Base-by-base conservation (phyloP, 2,797 vertebrate species). In the Neoniphon sammara region DNA sequence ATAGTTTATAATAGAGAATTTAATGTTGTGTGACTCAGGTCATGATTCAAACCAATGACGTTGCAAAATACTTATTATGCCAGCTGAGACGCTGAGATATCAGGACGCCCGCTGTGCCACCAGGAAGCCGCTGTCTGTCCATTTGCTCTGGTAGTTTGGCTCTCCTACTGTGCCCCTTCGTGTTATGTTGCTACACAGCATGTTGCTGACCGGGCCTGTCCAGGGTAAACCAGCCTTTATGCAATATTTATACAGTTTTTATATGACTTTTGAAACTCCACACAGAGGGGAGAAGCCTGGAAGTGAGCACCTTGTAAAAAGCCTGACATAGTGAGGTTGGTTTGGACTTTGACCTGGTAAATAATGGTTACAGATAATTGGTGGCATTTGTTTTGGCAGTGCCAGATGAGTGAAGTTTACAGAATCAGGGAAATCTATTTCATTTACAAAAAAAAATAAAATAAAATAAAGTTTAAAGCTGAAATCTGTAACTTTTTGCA, bases 311-410 rank as follows among this genome's bases (percentile, higher is more conserved):
- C 0, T 7, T 5, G 15, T 47, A n/a, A 20, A 61, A 70, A 53
- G 44, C 42, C 50, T n/a, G n/a, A 30, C 36, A 27, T 67, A 77
- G 54, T 56, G 18, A 58, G 55, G 34, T 70, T 34, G 39, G 5
- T 58, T 25, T 2, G 36, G 8, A 39, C 31, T 7, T 4, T 34
- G 31, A 34, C 36, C 8, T 30, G 21, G 58, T 57, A 65, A 49
- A 67, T 18, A 69, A 14, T 84, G 70, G 62, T 77, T 84, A 68
- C 49, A 78, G 34, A 44, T 36, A 47, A 12, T 1, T 52, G 63
- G 62, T 58, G 10, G 34, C 6, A 36, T 36, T 5, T 55, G 59
- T 52, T 36, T 21, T 17, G 7, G 0, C 17, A 55, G 59, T 72
- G 82, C 70, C 67, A 82, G 61, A 62, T 61, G 61, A 78, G 54